phyloP scores from a whole-genome alignment of 2,797 vertebrate genomes.

The Crenuchus spilurus region DNA sequence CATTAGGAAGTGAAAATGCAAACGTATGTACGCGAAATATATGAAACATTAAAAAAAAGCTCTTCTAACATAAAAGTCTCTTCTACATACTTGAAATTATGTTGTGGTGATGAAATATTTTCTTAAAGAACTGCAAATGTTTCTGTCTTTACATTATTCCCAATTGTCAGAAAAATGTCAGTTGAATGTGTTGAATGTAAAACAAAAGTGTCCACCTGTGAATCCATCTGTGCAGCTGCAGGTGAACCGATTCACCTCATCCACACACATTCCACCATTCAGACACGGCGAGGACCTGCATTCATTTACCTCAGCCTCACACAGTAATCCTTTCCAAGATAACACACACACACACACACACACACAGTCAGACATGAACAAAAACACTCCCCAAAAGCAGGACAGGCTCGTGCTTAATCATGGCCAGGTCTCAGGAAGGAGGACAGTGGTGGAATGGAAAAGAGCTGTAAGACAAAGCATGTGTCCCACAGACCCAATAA shows the following conservation, averaged over 20 bases:
- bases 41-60: background rate
- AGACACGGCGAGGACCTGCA: constrained; percentile 89
- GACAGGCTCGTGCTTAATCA: constrained; percentile 41
- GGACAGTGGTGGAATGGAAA: constrained; percentile 51
- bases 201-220: constrained; percentile 75
- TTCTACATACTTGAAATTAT: too few species aligned
- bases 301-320: constrained; percentile 91
- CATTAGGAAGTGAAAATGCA: too few species aligned
- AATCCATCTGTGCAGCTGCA: constrained; percentile 87
- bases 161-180: background rate
- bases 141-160: background rate
- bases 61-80: too few species aligned
- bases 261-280: constrained; percentile 87
- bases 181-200: background rate
- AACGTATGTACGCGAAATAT: too few species aligned
- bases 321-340: constrained; percentile 79
- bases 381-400: constrained; percentile 15
- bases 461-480: constrained; percentile 50
- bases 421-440: constrained; percentile 33
- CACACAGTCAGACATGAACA: constrained; percentile 6
- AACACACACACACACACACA: constrained; percentile 27
- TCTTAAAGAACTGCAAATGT: background rate
- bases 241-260: constrained; percentile 82
- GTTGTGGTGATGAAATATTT: constrained; percentile 4
- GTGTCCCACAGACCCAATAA: constrained; percentile 39